Conservation (phyloP, 1,140 invertebrate species). For the Drosophila saltans region DNA sequence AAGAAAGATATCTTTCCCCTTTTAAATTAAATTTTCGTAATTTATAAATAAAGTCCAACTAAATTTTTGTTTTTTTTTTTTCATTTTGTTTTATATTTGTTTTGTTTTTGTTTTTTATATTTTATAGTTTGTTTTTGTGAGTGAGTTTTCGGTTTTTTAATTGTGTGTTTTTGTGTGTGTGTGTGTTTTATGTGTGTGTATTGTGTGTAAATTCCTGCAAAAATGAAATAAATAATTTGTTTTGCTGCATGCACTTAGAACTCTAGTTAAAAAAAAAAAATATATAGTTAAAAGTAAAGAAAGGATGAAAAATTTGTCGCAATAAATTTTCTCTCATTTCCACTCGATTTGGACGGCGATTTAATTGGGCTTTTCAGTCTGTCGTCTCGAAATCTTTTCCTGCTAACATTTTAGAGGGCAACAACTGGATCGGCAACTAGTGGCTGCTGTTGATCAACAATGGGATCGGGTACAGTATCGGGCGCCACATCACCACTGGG, state of each 20-base stretch:
- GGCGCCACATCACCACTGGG: conserved; percentile 21
- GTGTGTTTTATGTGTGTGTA: conserved; percentile 27
- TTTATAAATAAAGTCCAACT: not conserved
- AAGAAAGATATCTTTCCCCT: too few species aligned
- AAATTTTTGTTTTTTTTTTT: too few species aligned
- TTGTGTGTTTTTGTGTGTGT: conserved; percentile 40
- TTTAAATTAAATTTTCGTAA: too few species aligned
- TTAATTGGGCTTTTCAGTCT: conserved; percentile 59
- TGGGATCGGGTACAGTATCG: conserved; percentile 4
- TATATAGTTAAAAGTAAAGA: too few species aligned
- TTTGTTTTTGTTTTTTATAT: too few species aligned
- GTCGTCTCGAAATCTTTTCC: conserved; percentile 30
- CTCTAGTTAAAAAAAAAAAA: conserved; percentile 42
- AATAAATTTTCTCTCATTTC: conserved; percentile 43
- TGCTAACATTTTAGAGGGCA: conserved; percentile 31
- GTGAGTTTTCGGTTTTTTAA: conserved; percentile 23
- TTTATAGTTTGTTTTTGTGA: too few species aligned
- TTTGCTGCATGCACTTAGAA: conserved; percentile 71
- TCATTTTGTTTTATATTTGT: too few species aligned
- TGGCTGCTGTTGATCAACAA: conserved; percentile 12
- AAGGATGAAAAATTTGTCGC: not conserved
- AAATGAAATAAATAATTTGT: conserved; percentile 81
- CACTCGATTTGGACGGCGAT: conserved; percentile 41
- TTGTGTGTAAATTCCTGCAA: conserved; percentile 65
- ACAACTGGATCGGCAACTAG: conserved; percentile 30